Conservation (phyloP, 2,888 invertebrate genomes). For the Patella caerulea region DNA sequence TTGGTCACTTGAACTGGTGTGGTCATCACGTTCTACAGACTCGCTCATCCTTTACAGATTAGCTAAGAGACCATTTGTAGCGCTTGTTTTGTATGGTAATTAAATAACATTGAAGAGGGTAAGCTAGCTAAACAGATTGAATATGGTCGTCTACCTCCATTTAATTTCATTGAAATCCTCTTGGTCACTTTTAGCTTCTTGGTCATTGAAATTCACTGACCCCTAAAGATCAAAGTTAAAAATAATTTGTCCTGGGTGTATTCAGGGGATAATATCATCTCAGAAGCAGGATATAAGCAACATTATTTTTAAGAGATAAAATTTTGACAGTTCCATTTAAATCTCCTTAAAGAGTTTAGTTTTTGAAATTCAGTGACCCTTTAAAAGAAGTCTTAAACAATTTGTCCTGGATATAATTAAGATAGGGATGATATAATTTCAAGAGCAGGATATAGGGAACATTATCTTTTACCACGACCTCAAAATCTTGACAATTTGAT, state of each 20-base stretch:
- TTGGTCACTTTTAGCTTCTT: neutral
- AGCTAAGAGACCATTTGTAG: neutral
- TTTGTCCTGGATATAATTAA: neutral
- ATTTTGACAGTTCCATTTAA: no score
- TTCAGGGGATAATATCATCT: no score
- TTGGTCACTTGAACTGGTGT: neutral
- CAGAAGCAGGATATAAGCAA: neutral
- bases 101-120: constrained; percentile 1
- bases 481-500: no score
- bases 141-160: neutral
- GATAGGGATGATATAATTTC: no score
- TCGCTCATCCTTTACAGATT: neutral
- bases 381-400: neutral
- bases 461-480: neutral
- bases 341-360: neutral
- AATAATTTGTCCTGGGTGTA: neutral
- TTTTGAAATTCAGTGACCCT: constrained; percentile 2
- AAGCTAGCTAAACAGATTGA: neutral
- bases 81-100: constrained; percentile 4
- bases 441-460: neutral
- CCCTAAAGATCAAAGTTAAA: neutral
- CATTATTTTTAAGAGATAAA: neutral
- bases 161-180: constrained; percentile 1
- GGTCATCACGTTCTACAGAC: neutral
- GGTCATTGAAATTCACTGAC: neutral